Base-by-base conservation (phyloP, 2,113 vertebrate genomes). In the Amphiprion ocellaris region DNA sequence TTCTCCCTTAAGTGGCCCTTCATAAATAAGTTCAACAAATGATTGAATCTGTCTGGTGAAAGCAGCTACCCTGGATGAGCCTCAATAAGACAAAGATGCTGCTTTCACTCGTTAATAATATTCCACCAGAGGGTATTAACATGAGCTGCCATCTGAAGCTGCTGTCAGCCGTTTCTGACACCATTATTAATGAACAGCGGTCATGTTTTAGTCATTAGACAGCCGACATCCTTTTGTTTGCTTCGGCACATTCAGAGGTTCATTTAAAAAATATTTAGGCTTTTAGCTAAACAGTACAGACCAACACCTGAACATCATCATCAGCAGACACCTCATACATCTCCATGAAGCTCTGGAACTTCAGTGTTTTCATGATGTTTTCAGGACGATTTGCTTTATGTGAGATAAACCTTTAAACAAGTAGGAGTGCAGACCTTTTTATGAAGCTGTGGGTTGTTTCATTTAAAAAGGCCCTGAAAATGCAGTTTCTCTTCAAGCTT, bases 11-110 rank as follows among this genome's bases (percentile, higher is more conserved):
- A 89, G 86, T 85, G 83, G 72, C 59, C 73, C 47, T 64, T 17
- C 19, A 63, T 69, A 61, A 76, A 56, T 69, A 60, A 79, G 74
- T 65, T 47, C 53, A 89, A 70, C 58, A 87, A 89, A 83, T 80
- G 66, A 81, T 69, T 37, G 28, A 55, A 61, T 14, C 39, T 50
- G 23, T 46, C 30, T 6, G 6, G 30, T 30, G 30, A 17, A 10
- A 15, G 53, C 1, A 19, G 23, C 2, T 62, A 69, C 30, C 30
- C 30, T 44, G 58, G 24, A 80, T 56, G 24, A 4, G 5, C n/a
- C 67, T 6, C 23, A 11, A 54, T 46, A 2, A 26, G 5, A 85
- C 84, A 83, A 72, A 84, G 61, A 77, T 23, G 21, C 9, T 26
- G 41, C 74, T 76, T 69, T 80, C 70, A 78, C 64, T 23, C 64